Conservation (phyloP, 2,797 vertebrate species). For the Semotilus atromaculatus region DNA sequence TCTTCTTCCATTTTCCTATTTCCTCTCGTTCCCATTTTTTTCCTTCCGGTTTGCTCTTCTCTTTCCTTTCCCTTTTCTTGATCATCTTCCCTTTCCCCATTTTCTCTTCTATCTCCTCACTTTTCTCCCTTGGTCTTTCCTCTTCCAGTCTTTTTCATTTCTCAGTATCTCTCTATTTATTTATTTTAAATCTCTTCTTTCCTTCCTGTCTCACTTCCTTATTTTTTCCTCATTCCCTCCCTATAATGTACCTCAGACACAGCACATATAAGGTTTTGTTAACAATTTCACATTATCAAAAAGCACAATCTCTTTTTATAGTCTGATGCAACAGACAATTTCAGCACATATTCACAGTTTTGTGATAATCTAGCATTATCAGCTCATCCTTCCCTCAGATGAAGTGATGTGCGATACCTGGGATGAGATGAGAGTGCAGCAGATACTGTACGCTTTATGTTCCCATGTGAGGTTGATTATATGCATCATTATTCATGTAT, state of each 20-base stretch:
- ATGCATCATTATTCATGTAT: conserved; percentile 23
- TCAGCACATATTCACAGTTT: conserved; percentile 34
- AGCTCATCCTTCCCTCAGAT: conserved; percentile 7
- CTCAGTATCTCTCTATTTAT: neutral
- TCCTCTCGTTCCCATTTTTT: too few relatives aligned
- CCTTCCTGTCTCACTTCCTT: neutral
- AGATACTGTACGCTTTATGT: neutral
- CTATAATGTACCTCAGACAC: neutral
- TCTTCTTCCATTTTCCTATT: neutral
- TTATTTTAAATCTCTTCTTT: neutral
- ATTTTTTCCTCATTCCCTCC: neutral
- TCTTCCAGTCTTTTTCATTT: neutral
- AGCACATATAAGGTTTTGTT: conserved; percentile 1
- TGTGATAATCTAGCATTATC: conserved; percentile 19
- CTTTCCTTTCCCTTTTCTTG: neutral
- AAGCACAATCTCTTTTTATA: conserved; percentile 21
- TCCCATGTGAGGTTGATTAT: neutral
- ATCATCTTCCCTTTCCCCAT: neutral
- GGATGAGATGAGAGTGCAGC: neutral
- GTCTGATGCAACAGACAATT: conserved; percentile 31
- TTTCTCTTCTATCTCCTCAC: neutral
- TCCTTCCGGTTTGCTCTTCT: too few relatives aligned
- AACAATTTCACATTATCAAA: conserved; percentile 22
- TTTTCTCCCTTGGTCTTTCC: neutral
- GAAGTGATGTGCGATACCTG: conserved; percentile 10